Evolutionary conservation across 64 coral and sea anemone genomes (phyloP).

Genomic region (Pachyseris speciosa): DNA sequence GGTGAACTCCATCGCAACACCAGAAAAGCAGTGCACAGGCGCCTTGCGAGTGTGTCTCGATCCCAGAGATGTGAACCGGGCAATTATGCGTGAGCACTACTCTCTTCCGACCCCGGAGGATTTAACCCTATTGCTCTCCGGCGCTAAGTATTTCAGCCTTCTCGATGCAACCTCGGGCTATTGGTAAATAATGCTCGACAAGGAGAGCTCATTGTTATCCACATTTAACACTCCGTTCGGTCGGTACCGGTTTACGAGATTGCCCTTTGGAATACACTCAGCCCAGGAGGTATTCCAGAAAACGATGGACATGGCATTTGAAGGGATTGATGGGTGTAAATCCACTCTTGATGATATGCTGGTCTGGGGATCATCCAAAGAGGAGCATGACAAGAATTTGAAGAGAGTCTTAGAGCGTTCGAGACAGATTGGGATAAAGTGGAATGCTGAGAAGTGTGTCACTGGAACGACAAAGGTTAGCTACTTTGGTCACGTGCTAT

Average conservation of each 20-base stretch:
- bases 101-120: not conserved
- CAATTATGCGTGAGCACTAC: not conserved
- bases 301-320: no score
- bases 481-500: not conserved
- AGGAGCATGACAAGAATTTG: not conserved
- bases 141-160: not conserved
- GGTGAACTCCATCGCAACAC: not conserved
- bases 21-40: not conserved
- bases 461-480: not conserved
- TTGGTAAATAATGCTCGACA: not conserved
- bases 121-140: not conserved
- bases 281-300: no score
- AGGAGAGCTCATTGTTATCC: no score
- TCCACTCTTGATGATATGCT: no score
- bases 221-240: no score
- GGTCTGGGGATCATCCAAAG: no score
- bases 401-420: not conserved
- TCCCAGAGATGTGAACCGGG: not conserved
- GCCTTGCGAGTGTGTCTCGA: not conserved
- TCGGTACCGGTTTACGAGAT: no score
- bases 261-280: no score
- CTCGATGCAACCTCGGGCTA: not conserved
- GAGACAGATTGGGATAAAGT: no score
- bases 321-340: no score
- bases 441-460: no score